Conservation (phyloP, 2,797 vertebrate genomes). For the Girardinus metallicus region DNA sequence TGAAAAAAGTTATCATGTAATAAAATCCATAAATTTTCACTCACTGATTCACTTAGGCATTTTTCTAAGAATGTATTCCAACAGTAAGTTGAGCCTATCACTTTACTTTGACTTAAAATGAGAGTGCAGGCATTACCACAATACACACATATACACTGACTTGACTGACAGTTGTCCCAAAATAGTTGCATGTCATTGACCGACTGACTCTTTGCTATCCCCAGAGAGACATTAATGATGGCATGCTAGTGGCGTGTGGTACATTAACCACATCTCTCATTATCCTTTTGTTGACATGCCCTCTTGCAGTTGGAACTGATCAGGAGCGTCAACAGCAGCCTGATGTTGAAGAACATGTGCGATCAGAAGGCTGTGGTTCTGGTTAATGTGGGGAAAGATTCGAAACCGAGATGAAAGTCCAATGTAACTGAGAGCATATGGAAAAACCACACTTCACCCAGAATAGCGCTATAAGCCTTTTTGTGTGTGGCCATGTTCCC, state of each 20-base stretch:
- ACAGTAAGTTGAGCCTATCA: not conserved
- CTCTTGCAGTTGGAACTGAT: constrained; percentile 34
- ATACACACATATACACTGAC: constrained; percentile 12
- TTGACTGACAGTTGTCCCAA: constrained; percentile 32
- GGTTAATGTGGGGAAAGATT: constrained; percentile 39
- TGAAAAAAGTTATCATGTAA: not conserved
- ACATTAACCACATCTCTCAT: constrained; percentile 43
- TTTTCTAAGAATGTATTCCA: not conserved
- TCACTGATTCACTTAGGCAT: not conserved
- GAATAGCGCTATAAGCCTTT: constrained; percentile 44
- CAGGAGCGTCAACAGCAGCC: constrained; percentile 12
- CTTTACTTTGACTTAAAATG: not conserved
- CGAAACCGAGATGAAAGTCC: constrained; percentile 31
- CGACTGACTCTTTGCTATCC: constrained; percentile 44
- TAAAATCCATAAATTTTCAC: not conserved
- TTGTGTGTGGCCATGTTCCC: constrained; percentile 29
- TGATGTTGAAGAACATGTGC: constrained; percentile 1
- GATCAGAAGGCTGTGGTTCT: constrained; percentile 22
- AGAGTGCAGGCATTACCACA: constrained; percentile 10
- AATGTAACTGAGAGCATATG: constrained; percentile 46
- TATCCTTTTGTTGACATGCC: constrained; percentile 32
- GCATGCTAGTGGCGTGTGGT: constrained; percentile 24
- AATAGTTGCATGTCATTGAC: constrained; percentile 32
- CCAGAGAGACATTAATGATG: constrained; percentile 38
- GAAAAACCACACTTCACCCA: constrained; percentile 53